Base-by-base conservation (phyloP, 1,140 invertebrate species). In the Ctenoplectra terminalis region DNA sequence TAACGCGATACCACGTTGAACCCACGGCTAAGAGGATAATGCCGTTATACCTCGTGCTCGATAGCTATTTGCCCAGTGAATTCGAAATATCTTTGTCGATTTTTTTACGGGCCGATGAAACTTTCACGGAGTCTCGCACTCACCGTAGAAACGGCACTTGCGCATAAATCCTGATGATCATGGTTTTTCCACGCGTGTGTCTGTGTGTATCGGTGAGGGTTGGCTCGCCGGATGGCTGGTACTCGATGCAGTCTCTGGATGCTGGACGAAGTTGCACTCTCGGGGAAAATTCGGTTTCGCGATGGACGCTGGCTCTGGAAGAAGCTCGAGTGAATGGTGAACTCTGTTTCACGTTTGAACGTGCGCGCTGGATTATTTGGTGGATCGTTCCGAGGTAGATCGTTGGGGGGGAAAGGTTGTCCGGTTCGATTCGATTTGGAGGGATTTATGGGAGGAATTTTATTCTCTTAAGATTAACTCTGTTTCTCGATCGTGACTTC, bases 11-110 rank as follows among this genome's bases (percentile, higher is more conserved):
- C 81, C 58, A 34, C 54, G 64, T 43, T 56, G 64, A 79, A 70
- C 75, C 50, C 43, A 40, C 58, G 13, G 72, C 63, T 83, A 86
- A 86, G 29, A 86, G 85, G 85, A 86, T 86, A 87, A 86, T 82
- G 80, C 69, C 73, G 80, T 85, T 86, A 85, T 74, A 67, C 58
- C 66, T 34, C 43, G 54, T n/a, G 56, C 52, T 34, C 74, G 74
- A 72, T 73, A 81, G 48, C 69, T 60, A 52, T 87, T 83, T 87
- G 85, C 84, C 60, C 81, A 86, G 81, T 86, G 84, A 86, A 83
- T 87, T 75, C 58, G 81, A 87, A 87, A 86, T 86, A 86, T 87
- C 85, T 87, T 87, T 87, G 85, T 87, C 46, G 56, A 87, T 83
- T 86, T 87, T 86, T 73, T 71, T 61, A 87, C 81, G 71, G 73